Evolutionary conservation across 2,888 invertebrate species (phyloP).

Genomic region (Anoplius nigerrimus): DNA sequence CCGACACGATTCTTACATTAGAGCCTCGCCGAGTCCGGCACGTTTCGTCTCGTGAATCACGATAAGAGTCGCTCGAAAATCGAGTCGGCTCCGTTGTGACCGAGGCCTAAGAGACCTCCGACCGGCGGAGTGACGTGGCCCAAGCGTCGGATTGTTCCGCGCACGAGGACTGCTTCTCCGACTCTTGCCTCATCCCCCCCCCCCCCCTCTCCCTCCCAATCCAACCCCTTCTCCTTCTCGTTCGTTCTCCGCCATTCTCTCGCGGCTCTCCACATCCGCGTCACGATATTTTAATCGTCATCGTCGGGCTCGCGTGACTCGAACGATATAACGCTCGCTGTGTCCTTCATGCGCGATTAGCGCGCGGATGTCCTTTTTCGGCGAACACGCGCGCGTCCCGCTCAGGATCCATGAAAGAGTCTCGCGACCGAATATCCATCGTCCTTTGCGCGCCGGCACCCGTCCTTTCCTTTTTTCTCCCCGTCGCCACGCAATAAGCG

Average conservation of each 20-base stretch:
- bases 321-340: slow-evolving; percentile 30
- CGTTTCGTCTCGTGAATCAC: too few relatives aligned
- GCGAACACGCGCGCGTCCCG: slow-evolving; percentile 1
- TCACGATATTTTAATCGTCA: slow-evolving; percentile 30
- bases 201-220: background rate
- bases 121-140: too few relatives aligned
- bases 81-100: too few relatives aligned
- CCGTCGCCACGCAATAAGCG: background rate
- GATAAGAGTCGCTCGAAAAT: too few relatives aligned
- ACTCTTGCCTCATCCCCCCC: too few relatives aligned
- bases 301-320: slow-evolving; percentile 36
- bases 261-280: slow-evolving; percentile 22
- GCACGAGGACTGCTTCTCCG: too few relatives aligned
- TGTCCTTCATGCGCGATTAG: slow-evolving; percentile 26
- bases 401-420: slow-evolving; percentile 5
- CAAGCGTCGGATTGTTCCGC: too few relatives aligned
- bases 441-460: background rate
- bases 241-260: background rate
- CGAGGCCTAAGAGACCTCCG: too few relatives aligned
- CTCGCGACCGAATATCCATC: background rate
- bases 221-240: too few relatives aligned
- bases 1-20: too few relatives aligned
- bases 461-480: background rate
- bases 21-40: too few relatives aligned
- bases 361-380: slow-evolving; percentile 7